Percentiles rank a stretch among this genome's conserved stretches.
Evolutionary conservation across 1,140 invertebrate genomes (phyloP).

Genomic region (Steinernema khuongi): DNA sequence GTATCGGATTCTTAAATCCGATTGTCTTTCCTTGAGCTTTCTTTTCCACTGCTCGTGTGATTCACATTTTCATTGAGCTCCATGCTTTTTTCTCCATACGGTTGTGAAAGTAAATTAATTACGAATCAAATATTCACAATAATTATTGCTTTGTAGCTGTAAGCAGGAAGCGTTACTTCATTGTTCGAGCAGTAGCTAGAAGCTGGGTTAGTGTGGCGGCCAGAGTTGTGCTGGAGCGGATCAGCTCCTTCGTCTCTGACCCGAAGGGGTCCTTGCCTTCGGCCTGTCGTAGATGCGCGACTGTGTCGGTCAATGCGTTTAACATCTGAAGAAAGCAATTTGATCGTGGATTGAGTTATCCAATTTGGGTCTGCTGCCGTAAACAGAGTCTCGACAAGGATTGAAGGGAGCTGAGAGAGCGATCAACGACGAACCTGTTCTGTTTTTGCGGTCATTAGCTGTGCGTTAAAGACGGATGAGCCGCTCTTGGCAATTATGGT

Average conservation of each 20-base stretch:
- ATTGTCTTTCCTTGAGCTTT: neutral
- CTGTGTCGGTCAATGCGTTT: neutral
- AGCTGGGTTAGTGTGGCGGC: slow-evolving; percentile 31
- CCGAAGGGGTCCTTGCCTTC: neutral
- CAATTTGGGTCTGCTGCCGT: neutral
- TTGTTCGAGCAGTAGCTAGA: slow-evolving; percentile 35
- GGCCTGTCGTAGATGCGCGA: neutral
- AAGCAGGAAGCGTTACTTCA: slow-evolving; percentile 11
- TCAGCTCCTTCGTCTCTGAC: slow-evolving; percentile 22
- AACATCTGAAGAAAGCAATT: slow-evolving; percentile 12
- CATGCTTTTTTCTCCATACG: neutral
- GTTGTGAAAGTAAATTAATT: slow-evolving; percentile 14
- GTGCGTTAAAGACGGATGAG: slow-evolving; percentile 4
- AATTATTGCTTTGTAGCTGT: neutral
- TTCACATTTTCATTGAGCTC: slow-evolving; percentile 44
- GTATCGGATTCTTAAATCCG: neutral
- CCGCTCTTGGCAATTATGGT: slow-evolving; percentile 3
- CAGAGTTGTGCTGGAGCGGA: slow-evolving; percentile 25
- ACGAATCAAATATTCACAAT: neutral
- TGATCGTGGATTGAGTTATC: slow-evolving; percentile 6
- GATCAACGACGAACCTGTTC: neutral
- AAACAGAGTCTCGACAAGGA: neutral
- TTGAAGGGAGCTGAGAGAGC: neutral
- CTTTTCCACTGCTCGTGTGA: neutral
- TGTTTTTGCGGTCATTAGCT: slow-evolving; percentile 10